These are phyloP conservation scores for Bovichtus diacanthus DNA, from an alignment of 2,797 vertebrate genomes.

Conservation along the genomic window DNA sequence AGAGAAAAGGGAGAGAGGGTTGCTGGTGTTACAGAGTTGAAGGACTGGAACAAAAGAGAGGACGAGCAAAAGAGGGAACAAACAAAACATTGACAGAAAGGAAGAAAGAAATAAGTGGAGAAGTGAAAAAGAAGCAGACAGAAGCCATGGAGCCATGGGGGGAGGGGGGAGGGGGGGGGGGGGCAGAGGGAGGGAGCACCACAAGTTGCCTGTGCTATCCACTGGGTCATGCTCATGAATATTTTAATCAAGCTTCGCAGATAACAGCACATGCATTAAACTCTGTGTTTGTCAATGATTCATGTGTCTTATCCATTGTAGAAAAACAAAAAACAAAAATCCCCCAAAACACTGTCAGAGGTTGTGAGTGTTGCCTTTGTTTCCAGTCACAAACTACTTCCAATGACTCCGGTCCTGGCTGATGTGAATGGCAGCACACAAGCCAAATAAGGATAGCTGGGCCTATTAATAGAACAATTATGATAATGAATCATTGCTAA, in stretches of 20 bases:
- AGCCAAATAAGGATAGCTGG: conserved; percentile 68
- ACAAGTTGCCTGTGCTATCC: conserved; percentile 72
- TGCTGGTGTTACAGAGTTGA: neutral
- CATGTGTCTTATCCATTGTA: neutral
- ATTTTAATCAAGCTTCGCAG: conserved; percentile 82
- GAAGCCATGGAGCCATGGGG: conserved; percentile 7
- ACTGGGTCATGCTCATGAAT: conserved; percentile 80
- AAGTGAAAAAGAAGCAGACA: conserved; percentile 26
- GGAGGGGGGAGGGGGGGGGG: neutral
- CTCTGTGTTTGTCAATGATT: conserved; percentile 35
- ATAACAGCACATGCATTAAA: conserved; percentile 66
- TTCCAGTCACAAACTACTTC: conserved; percentile 52
- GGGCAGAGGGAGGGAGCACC: conserved; percentile 39
- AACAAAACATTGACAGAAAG: conserved; percentile 16
- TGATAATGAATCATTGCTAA: conserved; percentile 82
- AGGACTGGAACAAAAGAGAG: conserved; percentile 22
- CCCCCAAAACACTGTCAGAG: conserved; percentile 4
- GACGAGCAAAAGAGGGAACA: conserved; percentile 6
- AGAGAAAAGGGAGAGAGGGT: conserved; percentile 6
- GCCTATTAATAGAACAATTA: conserved; percentile 82
- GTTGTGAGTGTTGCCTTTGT: conserved; percentile 25
- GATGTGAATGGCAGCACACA: conserved; percentile 71
- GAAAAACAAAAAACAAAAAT: neutral
- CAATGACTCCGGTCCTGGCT: conserved; percentile 68
- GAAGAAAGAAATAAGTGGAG: conserved; percentile 14